Conservation (phyloP, 2,113 vertebrate species). For the Cranoglanis bouderius region DNA sequence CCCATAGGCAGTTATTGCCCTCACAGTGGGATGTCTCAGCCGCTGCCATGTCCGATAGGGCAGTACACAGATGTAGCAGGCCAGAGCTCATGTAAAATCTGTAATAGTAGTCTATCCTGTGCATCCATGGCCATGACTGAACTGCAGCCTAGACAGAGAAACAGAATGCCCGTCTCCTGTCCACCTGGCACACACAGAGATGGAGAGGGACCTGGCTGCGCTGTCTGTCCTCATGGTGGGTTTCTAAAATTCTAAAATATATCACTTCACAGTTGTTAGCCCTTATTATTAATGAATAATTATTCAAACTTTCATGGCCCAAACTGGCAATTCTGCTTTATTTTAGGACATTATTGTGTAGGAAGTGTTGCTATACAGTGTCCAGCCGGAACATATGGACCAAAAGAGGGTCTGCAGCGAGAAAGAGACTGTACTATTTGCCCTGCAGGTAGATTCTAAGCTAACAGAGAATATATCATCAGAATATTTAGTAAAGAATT, state of each 20-base stretch:
- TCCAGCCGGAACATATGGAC: conserved; percentile 76
- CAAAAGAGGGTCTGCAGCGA: conserved; percentile 64
- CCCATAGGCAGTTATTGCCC: conserved; percentile 72
- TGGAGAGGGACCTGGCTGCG: conserved; percentile 61
- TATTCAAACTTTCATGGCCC: neutral
- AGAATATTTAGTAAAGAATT: neutral
- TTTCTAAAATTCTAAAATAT: conserved; percentile 6
- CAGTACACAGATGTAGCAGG: conserved; percentile 61
- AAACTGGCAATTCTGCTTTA: neutral
- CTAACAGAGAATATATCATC: neutral
- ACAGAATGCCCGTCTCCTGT: conserved; percentile 61
- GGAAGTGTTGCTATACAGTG: conserved; percentile 66
- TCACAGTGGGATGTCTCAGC: conserved; percentile 63
- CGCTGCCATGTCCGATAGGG: conserved; percentile 66
- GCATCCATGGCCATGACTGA: conserved; percentile 52
- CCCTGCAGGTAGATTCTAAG: conserved; percentile 71
- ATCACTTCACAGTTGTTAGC: neutral
- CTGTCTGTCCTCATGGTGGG: conserved; percentile 70
- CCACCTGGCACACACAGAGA: conserved; percentile 69
- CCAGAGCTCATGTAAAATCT: conserved; percentile 67
- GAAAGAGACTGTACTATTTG: conserved; percentile 69
- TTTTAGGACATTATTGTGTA: conserved; percentile 77
- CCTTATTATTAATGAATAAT: neutral
- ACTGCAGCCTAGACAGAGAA: conserved; percentile 50
- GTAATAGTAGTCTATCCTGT: conserved; percentile 64